A percentile compares a stretch with the other conserved stretches of the same genome.
phyloP scores from a whole-genome alignment of 2,888 invertebrate genomes.

The Scaeva pyrastri region DNA sequence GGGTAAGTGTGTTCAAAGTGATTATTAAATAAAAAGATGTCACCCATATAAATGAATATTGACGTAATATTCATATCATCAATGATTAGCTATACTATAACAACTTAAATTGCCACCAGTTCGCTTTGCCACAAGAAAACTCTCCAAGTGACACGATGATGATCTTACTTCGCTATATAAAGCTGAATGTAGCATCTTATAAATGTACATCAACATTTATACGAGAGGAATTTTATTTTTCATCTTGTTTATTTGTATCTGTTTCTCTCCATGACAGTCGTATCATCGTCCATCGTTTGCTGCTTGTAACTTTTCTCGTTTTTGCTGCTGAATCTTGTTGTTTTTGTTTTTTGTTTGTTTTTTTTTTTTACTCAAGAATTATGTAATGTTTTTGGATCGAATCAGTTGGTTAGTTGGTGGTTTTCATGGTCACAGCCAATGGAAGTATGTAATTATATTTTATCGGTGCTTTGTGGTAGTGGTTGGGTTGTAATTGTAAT shows the following conservation, averaged over 20 bases:
- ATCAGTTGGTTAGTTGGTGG: slow-evolving; percentile 58
- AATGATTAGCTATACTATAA: too few species aligned
- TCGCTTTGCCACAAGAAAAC: not conserved
- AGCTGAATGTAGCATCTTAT: slow-evolving; percentile 29
- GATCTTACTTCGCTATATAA: slow-evolving; percentile 25
- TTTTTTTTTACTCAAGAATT: slow-evolving; percentile 44
- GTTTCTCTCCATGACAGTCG: slow-evolving; percentile 50
- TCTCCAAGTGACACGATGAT: slow-evolving; percentile 6
- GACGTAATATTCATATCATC: too few species aligned
- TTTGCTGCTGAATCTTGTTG: slow-evolving; percentile 26
- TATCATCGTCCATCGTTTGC: slow-evolving; percentile 23
- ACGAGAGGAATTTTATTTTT: slow-evolving; percentile 48
- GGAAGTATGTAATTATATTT: slow-evolving; percentile 75
- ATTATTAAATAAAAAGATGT: too few species aligned
- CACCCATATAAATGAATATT: too few species aligned
- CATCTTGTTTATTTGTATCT: slow-evolving; percentile 42
- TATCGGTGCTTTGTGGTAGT: slow-evolving; percentile 53
- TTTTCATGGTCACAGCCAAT: slow-evolving; percentile 75
- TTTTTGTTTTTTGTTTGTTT: slow-evolving; percentile 1
- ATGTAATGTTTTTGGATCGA: slow-evolving; percentile 67
- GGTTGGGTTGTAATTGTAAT: slow-evolving; percentile 46
- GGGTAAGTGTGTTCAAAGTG: too few species aligned
- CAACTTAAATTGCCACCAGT: not conserved
- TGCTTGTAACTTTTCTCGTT: slow-evolving; percentile 47
- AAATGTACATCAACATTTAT: not conserved